Evolutionary conservation across 1,140 invertebrate species (phyloP), one percentile per base, ranked within the genome.

Genomic region (Hyposmocoma kahamanoa): DNA sequence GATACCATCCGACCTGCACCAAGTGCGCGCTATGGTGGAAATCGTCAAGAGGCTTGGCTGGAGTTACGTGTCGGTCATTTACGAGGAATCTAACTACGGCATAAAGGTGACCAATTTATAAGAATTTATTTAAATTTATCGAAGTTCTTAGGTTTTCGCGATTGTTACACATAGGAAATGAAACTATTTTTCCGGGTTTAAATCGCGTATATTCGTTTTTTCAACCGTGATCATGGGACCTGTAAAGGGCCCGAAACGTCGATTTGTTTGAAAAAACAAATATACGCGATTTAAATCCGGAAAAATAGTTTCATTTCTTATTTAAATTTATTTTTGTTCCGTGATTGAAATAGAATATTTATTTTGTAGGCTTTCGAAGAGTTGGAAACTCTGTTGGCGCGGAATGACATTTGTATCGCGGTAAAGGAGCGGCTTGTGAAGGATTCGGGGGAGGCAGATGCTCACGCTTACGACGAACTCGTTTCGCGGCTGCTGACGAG

Each of bases 71-170:
- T 97, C 96, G 19, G 95, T 98, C 42, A 93, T 98, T 44, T 98
- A 98, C 71, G 97, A 98, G 84, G 97, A 98, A 77, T 97, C 96
- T 39, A 98, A 96, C 86, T 98, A 98, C 65, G 97, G 97, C 2
- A 96, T 97, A 34, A 96, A 97, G 92, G 97, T 98, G 20, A 18
- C 36, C 6, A n/a, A 6, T 30, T 51, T 34, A n/a, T n/a, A n/a
- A n/a, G n/a, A n/a, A n/a, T n/a, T n/a, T n/a, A n/a, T n/a, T n/a
- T n/a, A n/a, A n/a, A n/a, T n/a, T n/a, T n/a, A n/a, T n/a, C n/a
- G n/a, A n/a, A n/a, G n/a, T n/a, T n/a, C n/a, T n/a, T n/a, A n/a
- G n/a, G n/a, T n/a, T n/a, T n/a, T n/a, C n/a, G n/a, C n/a, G n/a
- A n/a, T n/a, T n/a, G n/a, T n/a, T n/a, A n/a, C n/a, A n/a, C n/a